Evolutionary conservation across 1,140 invertebrate genomes (phyloP).

Genomic region (Neodiprion lecontei): DNA sequence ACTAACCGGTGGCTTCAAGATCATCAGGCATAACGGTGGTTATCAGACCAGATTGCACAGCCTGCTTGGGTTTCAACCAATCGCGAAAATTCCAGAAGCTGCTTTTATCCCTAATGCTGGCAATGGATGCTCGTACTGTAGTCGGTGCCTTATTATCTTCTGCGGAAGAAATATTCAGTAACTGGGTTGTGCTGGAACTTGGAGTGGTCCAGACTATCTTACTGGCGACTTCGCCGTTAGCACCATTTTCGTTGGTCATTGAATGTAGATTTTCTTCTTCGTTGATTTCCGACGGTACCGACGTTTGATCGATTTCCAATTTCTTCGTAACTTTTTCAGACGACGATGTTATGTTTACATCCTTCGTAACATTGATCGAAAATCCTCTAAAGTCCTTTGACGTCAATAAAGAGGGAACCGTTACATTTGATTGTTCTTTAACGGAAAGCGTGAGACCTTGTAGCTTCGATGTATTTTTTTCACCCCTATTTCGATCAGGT

Average conservation of each 20-base stretch:
- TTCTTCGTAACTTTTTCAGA: not conserved
- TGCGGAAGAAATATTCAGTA: not conserved
- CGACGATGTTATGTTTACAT: not conserved
- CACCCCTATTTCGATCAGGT: not conserved
- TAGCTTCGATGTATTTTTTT: not conserved
- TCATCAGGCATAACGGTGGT: not conserved
- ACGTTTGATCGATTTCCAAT: slow-evolving; percentile 12
- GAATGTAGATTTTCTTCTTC: slow-evolving; percentile 35
- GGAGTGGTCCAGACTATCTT: slow-evolving; percentile 48
- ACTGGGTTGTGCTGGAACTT: slow-evolving; percentile 5
- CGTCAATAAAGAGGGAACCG: not conserved
- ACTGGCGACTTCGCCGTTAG: slow-evolving; percentile 33
- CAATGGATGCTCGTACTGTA: not conserved
- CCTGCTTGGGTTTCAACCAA: not conserved
- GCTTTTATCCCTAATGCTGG: not conserved
- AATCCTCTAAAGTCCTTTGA: not conserved
- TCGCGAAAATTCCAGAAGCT: not conserved
- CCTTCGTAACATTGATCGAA: not conserved
- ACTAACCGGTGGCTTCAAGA: too few species aligned
- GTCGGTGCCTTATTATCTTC: not conserved
- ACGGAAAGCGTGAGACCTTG: not conserved
- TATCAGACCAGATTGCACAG: not conserved
- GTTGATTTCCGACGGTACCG: slow-evolving; percentile 36
- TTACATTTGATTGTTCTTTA: not conserved
- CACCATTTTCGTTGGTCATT: slow-evolving; percentile 27